Conservation (phyloP, 2,797 vertebrate species). For the Gobionotothen gibberifrons region DNA sequence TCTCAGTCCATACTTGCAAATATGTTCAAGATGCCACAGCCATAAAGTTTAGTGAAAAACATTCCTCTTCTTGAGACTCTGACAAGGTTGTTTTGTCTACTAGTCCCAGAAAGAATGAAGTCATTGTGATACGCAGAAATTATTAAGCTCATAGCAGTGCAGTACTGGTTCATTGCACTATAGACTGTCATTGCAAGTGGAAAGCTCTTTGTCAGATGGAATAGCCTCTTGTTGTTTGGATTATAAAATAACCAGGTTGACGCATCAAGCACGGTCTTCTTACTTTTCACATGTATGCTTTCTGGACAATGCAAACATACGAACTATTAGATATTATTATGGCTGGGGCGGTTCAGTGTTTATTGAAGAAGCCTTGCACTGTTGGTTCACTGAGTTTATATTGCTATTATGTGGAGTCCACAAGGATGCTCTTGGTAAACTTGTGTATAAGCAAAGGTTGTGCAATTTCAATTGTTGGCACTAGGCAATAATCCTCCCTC, state of each 20-base stretch:
- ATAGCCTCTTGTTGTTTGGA: not conserved
- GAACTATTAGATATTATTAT: conserved; percentile 16
- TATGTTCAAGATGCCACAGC: not conserved
- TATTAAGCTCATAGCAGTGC: not conserved
- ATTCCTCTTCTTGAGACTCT: not conserved
- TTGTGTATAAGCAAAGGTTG: conserved; percentile 18
- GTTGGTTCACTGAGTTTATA: conserved; percentile 6
- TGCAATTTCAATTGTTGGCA: conserved; percentile 35
- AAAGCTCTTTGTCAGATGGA: not conserved
- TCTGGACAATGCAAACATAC: not conserved
- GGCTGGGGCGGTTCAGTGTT: conserved; percentile 16
- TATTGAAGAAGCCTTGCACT: conserved; percentile 3
- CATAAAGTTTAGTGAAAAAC: too few species aligned
- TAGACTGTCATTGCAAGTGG: conserved; percentile 10
- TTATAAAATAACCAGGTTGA: conserved; percentile 6
- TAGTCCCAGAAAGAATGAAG: not conserved
- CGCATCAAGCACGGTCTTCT: not conserved
- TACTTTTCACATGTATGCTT: conserved; percentile 6
- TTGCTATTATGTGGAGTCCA: conserved; percentile 21
- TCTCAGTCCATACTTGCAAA: not conserved
- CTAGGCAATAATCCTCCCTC: conserved; percentile 22
- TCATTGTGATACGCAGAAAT: not conserved
- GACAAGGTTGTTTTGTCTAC: not conserved
- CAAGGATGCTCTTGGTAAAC: conserved; percentile 29
- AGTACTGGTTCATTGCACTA: not conserved